Evolutionary conservation across 2,113 vertebrate species (phyloP).

Genomic region (Corapipo altera): DNA sequence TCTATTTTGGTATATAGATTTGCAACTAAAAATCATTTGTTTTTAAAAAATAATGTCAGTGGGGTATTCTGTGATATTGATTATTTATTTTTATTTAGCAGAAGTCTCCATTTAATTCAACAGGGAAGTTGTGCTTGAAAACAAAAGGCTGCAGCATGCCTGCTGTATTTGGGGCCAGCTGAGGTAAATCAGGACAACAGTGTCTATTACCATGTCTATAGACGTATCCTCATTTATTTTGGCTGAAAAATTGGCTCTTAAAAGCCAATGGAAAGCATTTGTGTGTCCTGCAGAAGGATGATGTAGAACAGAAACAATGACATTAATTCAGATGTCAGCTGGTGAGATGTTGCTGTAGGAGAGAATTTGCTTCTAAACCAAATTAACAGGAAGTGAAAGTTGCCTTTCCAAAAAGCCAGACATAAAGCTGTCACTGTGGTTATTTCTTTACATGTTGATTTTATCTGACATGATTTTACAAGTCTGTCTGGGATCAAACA

Average conservation of each 20-base stretch:
- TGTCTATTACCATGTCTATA: not conserved
- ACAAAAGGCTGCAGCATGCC: not conserved
- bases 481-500: not conserved
- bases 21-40: conserved; percentile 24
- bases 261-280: not conserved
- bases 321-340: conserved; percentile 16
- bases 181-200: not conserved
- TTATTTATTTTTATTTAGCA: not conserved
- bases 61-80: not conserved
- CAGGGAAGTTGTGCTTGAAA: not conserved
- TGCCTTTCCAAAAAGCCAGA: conserved; percentile 12
- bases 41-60: conserved; percentile 39
- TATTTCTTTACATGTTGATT: not conserved
- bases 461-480: not conserved
- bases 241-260: not conserved
- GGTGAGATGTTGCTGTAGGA: not conserved
- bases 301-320: not conserved
- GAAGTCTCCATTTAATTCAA: conserved; percentile 6
- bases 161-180: not conserved
- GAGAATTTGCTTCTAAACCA: not conserved
- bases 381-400: conserved; percentile 8
- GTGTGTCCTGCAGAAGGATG: not conserved
- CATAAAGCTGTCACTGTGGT: not conserved
- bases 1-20: conserved; percentile 2
- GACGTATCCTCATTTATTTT: not conserved